Conservation (phyloP, 2,797 vertebrate species). For the Cynodonichthys magdalenae region DNA sequence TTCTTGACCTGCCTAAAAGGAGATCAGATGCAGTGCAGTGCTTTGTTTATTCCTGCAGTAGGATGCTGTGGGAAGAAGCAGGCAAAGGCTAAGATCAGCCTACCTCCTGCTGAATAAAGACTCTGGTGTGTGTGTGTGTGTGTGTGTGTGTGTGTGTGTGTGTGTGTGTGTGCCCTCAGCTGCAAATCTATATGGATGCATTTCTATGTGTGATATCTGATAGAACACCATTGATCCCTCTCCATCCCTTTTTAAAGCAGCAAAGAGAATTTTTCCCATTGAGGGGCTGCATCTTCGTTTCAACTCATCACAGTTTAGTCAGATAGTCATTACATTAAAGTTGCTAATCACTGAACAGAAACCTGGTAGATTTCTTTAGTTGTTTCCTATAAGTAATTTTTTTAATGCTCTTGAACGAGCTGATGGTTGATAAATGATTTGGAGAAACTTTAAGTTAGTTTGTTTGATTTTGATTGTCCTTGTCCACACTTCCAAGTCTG, state of each 20-base stretch:
- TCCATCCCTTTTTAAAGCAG: conserved; percentile 29
- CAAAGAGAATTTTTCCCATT: conserved; percentile 38
- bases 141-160: conserved; percentile 27
- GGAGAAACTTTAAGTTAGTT: conserved; percentile 1
- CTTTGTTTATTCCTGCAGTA: conserved; percentile 21
- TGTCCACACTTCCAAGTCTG: conserved; percentile 33
- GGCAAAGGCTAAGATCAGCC: conserved; percentile 13
- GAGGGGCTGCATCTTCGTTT: conserved; percentile 48
- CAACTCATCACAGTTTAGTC: conserved; percentile 36
- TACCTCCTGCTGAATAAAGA: conserved; percentile 45
- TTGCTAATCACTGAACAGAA: conserved; percentile 24
- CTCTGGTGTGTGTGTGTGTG: conserved; percentile 37
- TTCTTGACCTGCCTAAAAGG: conserved; percentile 5
- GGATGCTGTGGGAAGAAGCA: conserved; percentile 29
- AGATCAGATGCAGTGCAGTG: conserved; percentile 21
- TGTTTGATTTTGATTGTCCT: conserved; percentile 53
- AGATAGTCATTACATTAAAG: conserved; percentile 52
- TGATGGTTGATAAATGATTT: conserved; percentile 10
- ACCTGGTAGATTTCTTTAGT: conserved; percentile 49
- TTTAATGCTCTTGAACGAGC: conserved; percentile 56
- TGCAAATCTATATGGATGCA: not conserved
- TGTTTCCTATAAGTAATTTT: conserved; percentile 31
- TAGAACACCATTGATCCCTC: conserved; percentile 56
- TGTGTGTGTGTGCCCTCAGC: conserved; percentile 13
- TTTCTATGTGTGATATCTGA: conserved; percentile 35